Base-by-base conservation (phyloP, 2,888 invertebrate species). In the Hemistola chrysoprasaria region DNA sequence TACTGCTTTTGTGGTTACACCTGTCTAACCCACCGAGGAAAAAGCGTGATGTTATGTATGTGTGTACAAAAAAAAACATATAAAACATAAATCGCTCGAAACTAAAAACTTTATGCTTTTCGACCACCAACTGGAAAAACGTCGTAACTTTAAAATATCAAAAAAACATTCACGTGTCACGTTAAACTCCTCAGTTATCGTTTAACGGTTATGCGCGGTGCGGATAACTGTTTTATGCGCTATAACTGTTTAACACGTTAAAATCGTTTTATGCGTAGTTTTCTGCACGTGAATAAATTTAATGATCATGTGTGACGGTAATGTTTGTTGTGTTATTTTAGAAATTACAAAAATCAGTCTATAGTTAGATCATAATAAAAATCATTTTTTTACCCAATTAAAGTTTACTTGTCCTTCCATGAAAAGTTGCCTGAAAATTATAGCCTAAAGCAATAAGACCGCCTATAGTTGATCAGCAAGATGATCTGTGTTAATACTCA, bases 191-290 rank as follows among this genome's bases (percentile, higher is more conserved):
- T 65, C 71, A 57, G 63, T 71, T 64, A 74, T 70, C 71, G 64
- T 66, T 75, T 73, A 69, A 67, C 65, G 66, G 67, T 65, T 61
- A 62, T 73, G 68, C 70, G 53, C 42, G 58, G 66, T 57, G 47
- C 61, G 64, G 70, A 71, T 71, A 69, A 68, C 70, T 45, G 66
- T 71, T 79, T 78, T 77, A 78, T 69, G 69, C 41, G 62, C 71
- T 58, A 76, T 79, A 78, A 78, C 76, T 66, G 65, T 71, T 76
- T 71, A 69, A 71, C 68, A 67, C 72, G 69, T 66, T 62, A 57
- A 56, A 53, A 52, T 56, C 51, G 57, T 52, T 67, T 69, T 67
- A 71, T 69, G 62, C 49, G 63, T 60, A 65, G 65, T 71, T 55
- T 65, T 60, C 62, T 67, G 66, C 72, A 70, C 66, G 68, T 63